These are phyloP conservation scores for Leptodactylus fallax DNA, from an alignment of 2,797 vertebrate species.

Conservation along the genomic window DNA sequence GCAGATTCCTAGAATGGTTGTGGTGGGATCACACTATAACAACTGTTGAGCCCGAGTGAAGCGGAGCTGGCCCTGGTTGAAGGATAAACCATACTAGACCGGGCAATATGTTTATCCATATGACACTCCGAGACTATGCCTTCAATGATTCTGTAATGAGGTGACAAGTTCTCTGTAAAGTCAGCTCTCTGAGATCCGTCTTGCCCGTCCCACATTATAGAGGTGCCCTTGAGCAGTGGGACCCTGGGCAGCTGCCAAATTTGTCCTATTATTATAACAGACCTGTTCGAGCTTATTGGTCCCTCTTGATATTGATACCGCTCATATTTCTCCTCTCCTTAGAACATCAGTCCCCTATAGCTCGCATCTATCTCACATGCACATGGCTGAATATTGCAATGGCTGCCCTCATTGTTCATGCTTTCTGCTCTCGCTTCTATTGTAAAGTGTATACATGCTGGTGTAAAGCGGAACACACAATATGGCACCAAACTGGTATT, in stretches of 20 bases:
- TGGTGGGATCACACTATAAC: neutral
- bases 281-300: neutral
- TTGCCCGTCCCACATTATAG: neutral
- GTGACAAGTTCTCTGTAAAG: constrained; percentile 11
- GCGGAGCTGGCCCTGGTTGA: neutral
- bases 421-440: neutral
- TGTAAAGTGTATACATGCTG: neutral
- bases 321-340: constrained; percentile 5
- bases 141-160: constrained; percentile 11
- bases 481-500: neutral
- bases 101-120: neutral
- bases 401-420: neutral
- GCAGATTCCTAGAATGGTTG: neutral
- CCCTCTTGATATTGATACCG: neutral
- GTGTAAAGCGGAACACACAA: neutral
- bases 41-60: neutral
- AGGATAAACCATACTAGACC: neutral
- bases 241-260: constrained; percentile 1
- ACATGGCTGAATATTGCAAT: neutral
- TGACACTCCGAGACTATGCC: neutral
- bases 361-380: neutral
- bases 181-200: neutral
- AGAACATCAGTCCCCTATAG: neutral
- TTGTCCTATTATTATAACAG: constrained; percentile 39
- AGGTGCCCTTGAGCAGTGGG: constrained; percentile 21